phyloP scores from a whole-genome alignment of 2,113 vertebrate genomes.

The Callipepla squamata region DNA sequence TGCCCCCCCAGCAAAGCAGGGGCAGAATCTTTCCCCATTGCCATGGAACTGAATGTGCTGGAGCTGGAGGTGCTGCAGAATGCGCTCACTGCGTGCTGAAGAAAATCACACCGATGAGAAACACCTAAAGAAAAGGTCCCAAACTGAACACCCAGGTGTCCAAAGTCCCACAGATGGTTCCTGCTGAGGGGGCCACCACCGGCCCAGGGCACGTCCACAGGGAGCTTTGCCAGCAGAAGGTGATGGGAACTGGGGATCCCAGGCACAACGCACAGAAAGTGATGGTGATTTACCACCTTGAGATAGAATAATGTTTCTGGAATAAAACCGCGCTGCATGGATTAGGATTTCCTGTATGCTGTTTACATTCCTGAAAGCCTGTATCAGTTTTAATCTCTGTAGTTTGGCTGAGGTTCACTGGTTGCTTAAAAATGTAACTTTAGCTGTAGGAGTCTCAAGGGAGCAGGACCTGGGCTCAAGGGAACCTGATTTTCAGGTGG shows the following conservation, averaged over 20 bases:
- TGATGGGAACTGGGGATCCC: not conserved
- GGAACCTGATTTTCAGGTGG: not conserved
- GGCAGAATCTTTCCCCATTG: not conserved
- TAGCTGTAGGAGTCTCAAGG: not conserved
- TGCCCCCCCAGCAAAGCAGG: not conserved
- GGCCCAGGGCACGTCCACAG: not conserved
- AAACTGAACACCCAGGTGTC: not conserved
- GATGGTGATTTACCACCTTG: not conserved
- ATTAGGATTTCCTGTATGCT: not conserved
- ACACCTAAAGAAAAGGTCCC: not conserved
- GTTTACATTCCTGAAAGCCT: not conserved
- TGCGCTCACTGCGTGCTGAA: not conserved
- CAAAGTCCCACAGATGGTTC: not conserved
- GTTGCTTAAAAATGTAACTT: not conserved
- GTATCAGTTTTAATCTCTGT: not conserved
- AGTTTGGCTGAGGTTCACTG: not conserved
- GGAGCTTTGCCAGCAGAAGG: not conserved
- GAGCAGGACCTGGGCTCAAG: not conserved
- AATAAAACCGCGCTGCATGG: not conserved
- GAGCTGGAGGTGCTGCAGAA: not conserved
- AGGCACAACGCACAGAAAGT: not conserved
- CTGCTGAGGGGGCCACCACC: not conserved
- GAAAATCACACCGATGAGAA: not conserved
- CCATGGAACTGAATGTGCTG: not conserved
- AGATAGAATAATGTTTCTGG: not conserved